Evolutionary conservation across 2,888 invertebrate species (phyloP), one percentile per base, ranked within the genome.

Genomic region (Hydroisotoma schaefferi): DNA sequence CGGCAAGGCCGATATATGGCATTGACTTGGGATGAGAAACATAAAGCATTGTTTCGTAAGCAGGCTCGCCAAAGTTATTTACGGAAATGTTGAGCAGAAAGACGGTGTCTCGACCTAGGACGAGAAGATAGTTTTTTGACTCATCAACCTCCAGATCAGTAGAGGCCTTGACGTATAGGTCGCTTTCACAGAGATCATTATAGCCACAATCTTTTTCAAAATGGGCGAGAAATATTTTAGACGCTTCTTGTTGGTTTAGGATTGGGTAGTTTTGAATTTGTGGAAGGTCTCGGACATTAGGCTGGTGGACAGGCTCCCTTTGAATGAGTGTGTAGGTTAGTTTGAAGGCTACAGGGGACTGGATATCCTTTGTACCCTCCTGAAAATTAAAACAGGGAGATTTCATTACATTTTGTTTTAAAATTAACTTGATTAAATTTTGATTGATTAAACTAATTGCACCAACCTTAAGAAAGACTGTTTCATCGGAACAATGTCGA

Each of bases 131-230:
- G 56, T 70, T 58, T 29, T 57, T 64, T 8, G 55, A 59, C 26
- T 61, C 61, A 58, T 69, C 69, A 20, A 53, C 59, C n/a, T 81
- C 81, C 54, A 87, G 76, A 71, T 81, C 78, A 12, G 88, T 77
- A 43, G 79, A 80, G 10, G 88, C 86, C 22, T 79, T 77, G 1
- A 93, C 80, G 37, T 83, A 79, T 48, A 95, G 78, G 73, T 90
- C 84, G 73, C 93, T 94, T 75, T 89, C 84, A 75, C 95, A 97
- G 22, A 88, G 80, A 71, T 90, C 90, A 75, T 94, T 90, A 0
- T 82, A 79, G 0, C 94, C 94, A 74, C 95, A 95, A 75, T 94
- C 91, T 76, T 94, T 94, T 68, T 91, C 85, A 81, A 94, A 92
- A 47, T 86, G 87, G 0, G 90, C 93, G 73, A 87, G 84, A 74